These are phyloP conservation scores for Sesamia inferens DNA, from an alignment of 2,888 invertebrate genomes.

Conservation along the genomic window DNA sequence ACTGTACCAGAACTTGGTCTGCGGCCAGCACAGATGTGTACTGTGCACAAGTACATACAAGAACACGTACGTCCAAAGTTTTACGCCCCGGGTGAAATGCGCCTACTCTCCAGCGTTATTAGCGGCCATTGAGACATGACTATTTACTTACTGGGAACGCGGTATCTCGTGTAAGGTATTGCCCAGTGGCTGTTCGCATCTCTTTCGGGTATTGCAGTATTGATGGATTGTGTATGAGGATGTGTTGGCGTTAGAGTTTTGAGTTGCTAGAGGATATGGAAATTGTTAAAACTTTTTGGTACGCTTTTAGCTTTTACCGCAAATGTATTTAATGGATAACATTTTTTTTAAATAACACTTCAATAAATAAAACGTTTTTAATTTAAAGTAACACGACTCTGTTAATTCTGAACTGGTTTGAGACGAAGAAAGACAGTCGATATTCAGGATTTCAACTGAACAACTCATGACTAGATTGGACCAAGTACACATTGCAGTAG, in stretches of 20 bases:
- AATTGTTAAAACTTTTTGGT: slow-evolving; percentile 19
- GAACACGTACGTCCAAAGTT: slow-evolving; percentile 76
- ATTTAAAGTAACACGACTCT: background rate
- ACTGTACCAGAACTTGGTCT: slow-evolving; percentile 86
- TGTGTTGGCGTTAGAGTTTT: slow-evolving; percentile 13
- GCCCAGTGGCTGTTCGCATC: slow-evolving; percentile 73
- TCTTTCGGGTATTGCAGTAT: slow-evolving; percentile 58
- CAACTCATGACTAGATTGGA: background rate
- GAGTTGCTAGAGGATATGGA: slow-evolving; percentile 8
- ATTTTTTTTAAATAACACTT: background rate
- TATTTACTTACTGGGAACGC: slow-evolving; percentile 85
- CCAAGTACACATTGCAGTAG: background rate
- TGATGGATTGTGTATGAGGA: slow-evolving; percentile 25
- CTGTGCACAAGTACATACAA: slow-evolving; percentile 65
- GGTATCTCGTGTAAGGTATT: slow-evolving; percentile 71
- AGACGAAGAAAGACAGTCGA: background rate
- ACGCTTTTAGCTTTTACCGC: slow-evolving; percentile 1
- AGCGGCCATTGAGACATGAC: slow-evolving; percentile 85
- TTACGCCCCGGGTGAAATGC: slow-evolving; percentile 81
- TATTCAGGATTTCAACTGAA: background rate
- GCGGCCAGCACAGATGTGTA: slow-evolving; percentile 86
- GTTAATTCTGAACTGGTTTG: background rate
- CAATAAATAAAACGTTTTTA: background rate
- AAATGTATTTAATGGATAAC: background rate
- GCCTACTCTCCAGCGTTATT: slow-evolving; percentile 83